Base-by-base conservation (phyloP, 2,888 invertebrate genomes). In the Eupithecia vulgata region DNA sequence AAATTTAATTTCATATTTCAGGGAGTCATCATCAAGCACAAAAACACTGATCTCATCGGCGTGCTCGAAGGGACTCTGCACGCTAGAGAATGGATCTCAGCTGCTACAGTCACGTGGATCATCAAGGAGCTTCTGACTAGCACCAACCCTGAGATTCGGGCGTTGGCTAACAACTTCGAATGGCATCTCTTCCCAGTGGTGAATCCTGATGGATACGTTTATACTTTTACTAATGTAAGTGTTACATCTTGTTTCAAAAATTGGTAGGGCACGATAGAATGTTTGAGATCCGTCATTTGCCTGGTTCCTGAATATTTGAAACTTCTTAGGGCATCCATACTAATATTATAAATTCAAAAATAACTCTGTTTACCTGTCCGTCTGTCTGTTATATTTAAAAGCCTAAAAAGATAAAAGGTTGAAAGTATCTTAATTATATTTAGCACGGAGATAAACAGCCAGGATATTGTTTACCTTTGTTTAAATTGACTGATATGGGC, bases 121-220 rank as follows among this genome's bases (percentile, higher is more conserved):
- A 95, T 97, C 8, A 96, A 97, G 80, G 95, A 97, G 87, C 88
- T 97, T 68, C 85, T 97, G 21, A 96, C 95, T 0, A 96, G 96
- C 59, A 87, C 86, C 0, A 94, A 96, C 78, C 81, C 93, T 0
- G 88, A 87, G 66, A 89, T 96, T 0, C 91, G 95, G 15, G 85
- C 91, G 21, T 85, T 97, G 76, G 95, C 96, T 1, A 95, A 96
- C 76, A 95, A 92, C 77, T 95, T 96, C 77, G 97, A 97, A 84
- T 97, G 97, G 97, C 96, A 97, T 83, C 93, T 97, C 62, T 95
- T 97, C 78, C 97, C 97, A 0, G 95, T 96, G 0, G 93, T 95
- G 1, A 97, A 97, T 87, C 97, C 97, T 15, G 97, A 97, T 90
- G 97, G 97, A 34, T 97, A 96, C 84, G 95, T 88, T 7, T 97